Evolutionary conservation across 1,140 invertebrate species (phyloP), one percentile per base, ranked within the genome.

Genomic region (Aporrectodea caliginosa): DNA sequence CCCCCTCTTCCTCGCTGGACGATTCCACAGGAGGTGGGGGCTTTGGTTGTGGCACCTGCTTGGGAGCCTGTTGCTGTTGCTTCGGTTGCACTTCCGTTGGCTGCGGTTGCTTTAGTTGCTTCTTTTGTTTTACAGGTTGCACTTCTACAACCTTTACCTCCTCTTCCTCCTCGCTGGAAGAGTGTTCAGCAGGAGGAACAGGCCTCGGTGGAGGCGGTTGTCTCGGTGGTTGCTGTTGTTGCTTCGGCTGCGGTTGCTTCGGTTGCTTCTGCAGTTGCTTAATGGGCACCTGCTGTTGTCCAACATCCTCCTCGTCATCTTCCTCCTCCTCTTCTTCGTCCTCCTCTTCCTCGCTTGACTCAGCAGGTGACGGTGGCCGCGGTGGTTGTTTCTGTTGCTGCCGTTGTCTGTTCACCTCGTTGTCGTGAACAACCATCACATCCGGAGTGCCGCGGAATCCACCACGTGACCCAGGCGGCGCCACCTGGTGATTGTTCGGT

Each of bases 241-340:
- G 2, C 27, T 72, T 2, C 31, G 2, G 70, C 31, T 72, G 6
- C 31, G 2, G 70, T 27, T 72, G 70, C 70, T 72, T 27, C 70
- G 2, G 70, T 32, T 72, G 70, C 31, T 72, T 6, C 70, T 72
- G 70, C n/a, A 12, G 31, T 72, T 32, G 70, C 31, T 12, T n/a
- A n/a, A n/a, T n/a, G n/a, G n/a, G 33, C 35, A 12, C 6, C 31
- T 43, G 33, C 35, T 35, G 75, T 58, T 35, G 34, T 30, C 27
- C 22, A 29, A 31, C 22, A 27, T 75, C 22, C n/a, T 74, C 34
- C n/a, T 79, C 71, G 2, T 79, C 34, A 2, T 58, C 35, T 16
- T 74, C 33, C 34, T 73, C 71, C 43, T 78, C 77, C 27, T 78
- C 77, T 78, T 78, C 77, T 16, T 78, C 77, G 1, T 78, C 77